Base-by-base conservation (phyloP, 2,113 vertebrate species). In the Periophthalmodon schlosseri region DNA sequence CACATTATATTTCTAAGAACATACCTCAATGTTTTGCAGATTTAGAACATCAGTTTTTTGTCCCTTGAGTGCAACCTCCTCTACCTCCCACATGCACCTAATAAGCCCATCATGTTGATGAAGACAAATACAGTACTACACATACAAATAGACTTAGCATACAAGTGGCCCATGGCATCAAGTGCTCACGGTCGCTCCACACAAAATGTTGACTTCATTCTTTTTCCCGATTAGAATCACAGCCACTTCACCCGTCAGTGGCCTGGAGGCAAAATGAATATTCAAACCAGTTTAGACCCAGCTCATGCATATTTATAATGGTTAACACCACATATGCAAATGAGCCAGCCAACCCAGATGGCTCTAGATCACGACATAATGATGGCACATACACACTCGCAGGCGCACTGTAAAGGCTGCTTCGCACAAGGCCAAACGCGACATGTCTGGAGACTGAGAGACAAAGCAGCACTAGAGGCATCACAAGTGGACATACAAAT, bases 271-370 rank as follows among this genome's bases (percentile, higher is more conserved):
- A 77, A 70, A 74, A 81, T 91, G 73, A 90, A 92, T 91, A 91
- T 91, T 87, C 84, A 85, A 82, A 56, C 70, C 67, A 67, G 76
- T 86, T 87, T 80, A 87, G 79, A 77, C 63, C 66, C 44, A 61
- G 56, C 24, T 68, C 73, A 91, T 90, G 82, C 91, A 92, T 91
- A 92, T 92, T 78, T 81, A 92, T 86, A 50, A 28, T 13, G 70
- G 78, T 84, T 86, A 86, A 89, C 87, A 85, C 88, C 82, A 81
- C 74, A 88, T 87, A 90, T 85, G 84, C 83, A 90, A 84, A 91
- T 80, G 44, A 79, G 80, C 72, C 68, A 80, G 80, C 74, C 74
- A 82, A 83, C 82, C 88, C 83, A 90, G 89, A 88, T 90, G 89
- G 84, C 87, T 81, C 79, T 68, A 80, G 78, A 86, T 89, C 78